These are phyloP conservation scores for Prosopocoilus inquinatus DNA, from an alignment of 2,888 invertebrate genomes.

Conservation along the genomic window DNA sequence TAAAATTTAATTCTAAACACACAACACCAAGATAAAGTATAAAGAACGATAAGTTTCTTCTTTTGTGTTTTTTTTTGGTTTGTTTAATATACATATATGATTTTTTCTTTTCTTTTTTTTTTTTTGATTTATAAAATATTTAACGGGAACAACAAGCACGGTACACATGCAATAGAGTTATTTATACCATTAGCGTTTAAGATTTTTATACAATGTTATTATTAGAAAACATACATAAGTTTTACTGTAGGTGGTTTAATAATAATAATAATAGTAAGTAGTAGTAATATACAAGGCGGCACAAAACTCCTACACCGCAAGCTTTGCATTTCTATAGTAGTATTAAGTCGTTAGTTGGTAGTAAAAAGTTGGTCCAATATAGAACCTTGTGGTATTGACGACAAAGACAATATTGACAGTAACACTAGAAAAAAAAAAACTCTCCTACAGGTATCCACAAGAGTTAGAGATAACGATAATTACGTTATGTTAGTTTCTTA, in stretches of 20 bases:
- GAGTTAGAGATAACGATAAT: conserved; percentile 3
- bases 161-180: conserved; percentile 43
- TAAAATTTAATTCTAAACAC: conserved; percentile 45
- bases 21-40: conserved; percentile 51
- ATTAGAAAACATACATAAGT: conserved; percentile 35
- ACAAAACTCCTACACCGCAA: conserved; percentile 7
- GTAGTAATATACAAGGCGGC: conserved; percentile 21
- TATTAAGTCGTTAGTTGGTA: conserved; percentile 8
- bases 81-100: conserved; percentile 35
- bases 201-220: conserved; percentile 41
- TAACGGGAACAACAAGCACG: conserved; percentile 48
- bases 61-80: too few species aligned
- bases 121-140: conserved; percentile 44
- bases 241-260: too few species aligned
- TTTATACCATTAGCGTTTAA: conserved; percentile 23
- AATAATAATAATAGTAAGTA: too few species aligned
- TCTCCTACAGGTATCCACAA: conserved; percentile 1
- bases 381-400: conserved; percentile 7
- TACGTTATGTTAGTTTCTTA: not conserved
- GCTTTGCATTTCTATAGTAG: not conserved
- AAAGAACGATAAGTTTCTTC: conserved; percentile 41
- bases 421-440: not conserved
- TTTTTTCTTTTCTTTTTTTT: conserved; percentile 37
- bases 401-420: not conserved
- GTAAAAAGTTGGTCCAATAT: conserved; percentile 22